Percentiles rank a stretch among this genome's conserved stretches.
phyloP scores from a whole-genome alignment of 2,888 invertebrate species.

The Norana najaformis region DNA sequence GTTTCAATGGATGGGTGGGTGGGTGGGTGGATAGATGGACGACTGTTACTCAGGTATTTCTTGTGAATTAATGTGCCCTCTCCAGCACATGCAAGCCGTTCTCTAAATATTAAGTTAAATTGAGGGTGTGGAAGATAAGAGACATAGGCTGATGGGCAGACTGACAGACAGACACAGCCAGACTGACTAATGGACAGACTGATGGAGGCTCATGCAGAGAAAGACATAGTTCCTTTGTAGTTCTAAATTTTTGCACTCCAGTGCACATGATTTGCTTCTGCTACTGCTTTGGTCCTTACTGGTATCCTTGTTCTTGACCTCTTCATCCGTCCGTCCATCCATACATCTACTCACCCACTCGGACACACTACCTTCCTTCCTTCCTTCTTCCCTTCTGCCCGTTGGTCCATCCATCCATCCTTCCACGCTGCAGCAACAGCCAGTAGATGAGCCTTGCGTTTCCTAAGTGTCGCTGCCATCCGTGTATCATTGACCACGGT shows the following conservation, averaged over 20 bases:
- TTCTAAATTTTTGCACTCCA: no score
- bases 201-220: background rate
- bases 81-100: no score
- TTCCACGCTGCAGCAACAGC: no score
- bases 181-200: background rate
- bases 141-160: background rate
- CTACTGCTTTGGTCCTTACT: background rate
- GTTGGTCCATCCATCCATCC: conserved; percentile 19
- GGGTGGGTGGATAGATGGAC: no score
- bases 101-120: background rate
- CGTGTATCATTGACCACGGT: conserved; percentile 6
- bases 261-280: background rate
- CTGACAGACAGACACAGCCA: background rate
- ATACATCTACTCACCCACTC: background rate
- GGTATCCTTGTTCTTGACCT: background rate
- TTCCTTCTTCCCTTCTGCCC: background rate
- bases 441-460: no score
- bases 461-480: background rate
- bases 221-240: background rate
- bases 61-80: no score
- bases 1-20: no score
- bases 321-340: background rate
- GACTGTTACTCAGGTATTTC: no score
- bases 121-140: background rate
- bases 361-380: background rate